Conservation (phyloP, 2,113 vertebrate species). For the Loxodonta africana region DNA sequence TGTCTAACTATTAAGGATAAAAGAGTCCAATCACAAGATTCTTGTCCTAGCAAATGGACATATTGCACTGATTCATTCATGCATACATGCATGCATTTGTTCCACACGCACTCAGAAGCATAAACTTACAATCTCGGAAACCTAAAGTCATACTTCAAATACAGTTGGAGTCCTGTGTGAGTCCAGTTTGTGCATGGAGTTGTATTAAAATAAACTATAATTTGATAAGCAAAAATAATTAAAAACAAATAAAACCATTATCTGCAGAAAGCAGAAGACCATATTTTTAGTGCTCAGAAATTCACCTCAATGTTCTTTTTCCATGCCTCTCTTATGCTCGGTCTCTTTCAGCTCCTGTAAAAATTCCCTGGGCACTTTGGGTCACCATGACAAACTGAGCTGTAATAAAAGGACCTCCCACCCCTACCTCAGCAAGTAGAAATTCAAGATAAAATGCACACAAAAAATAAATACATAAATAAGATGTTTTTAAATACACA, state of each 20-base stretch:
- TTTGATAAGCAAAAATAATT: conserved; percentile 11
- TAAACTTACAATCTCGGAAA: background rate
- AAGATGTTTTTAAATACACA: background rate
- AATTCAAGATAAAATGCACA: background rate
- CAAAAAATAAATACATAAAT: background rate
- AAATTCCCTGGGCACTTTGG: background rate
- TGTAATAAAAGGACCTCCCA: background rate
- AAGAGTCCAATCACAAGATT: background rate
- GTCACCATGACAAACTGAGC: background rate
- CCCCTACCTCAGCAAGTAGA: background rate
- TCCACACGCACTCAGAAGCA: background rate
- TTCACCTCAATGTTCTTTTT: background rate
- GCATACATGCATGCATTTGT: background rate
- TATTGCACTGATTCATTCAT: background rate
- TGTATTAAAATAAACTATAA: conserved; percentile 3
- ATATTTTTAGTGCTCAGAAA: background rate
- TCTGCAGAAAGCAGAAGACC: background rate
- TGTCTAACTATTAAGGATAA: background rate
- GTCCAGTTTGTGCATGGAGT: background rate
- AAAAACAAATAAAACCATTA: background rate
- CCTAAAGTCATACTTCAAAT: background rate
- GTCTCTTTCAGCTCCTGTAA: background rate
- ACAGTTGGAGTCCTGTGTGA: background rate
- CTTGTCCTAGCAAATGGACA: background rate
- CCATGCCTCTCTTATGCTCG: background rate